Evolutionary conservation across 2,113 vertebrate genomes (phyloP), one percentile per base, ranked within the genome.

Genomic region (Trinectes maculatus): DNA sequence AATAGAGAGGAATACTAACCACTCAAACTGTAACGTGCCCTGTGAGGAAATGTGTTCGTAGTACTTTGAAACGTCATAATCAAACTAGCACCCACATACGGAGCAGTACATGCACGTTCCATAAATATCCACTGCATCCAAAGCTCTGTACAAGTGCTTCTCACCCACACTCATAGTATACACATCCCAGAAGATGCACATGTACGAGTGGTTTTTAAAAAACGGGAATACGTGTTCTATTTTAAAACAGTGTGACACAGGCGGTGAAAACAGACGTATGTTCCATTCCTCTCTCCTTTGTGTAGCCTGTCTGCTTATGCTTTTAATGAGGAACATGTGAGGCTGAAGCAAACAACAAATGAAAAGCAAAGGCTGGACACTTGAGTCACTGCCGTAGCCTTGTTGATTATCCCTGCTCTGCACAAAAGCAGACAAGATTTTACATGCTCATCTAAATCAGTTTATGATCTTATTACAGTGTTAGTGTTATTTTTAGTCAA

Each of bases 261-360:
- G 74, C 60, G 42, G 56, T 53, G 54, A 55, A 74, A 71, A 67
- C 52, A 79, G 83, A 85, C 83, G 74, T 64, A 74, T 74, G 73
- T 85, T 74, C 80, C 76, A 77, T 77, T 80, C 74, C 75, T 71
- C 74, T 62, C 75, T 71, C 71, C 73, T 75, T 53, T 48, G 58
- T 66, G 64, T 75, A 82, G 83, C 85, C 83, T 86, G 77, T 68
- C 78, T 83, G 68, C 79, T 84, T 73, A 48, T 60, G 73, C 58
- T 44, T 80, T 64, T 92, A 92, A 91, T 90, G 77, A 89, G 82
- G 77, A 91, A 88, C 90, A 89, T 88, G 89, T 92, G 89, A 82
- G 71, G 74, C 72, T 56, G 49, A 69, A 80, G 71, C 68, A 57
- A 40, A 67, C 67, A 71, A 71, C 86, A 89, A 91, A 90, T 91